Evolutionary conservation across 2,888 invertebrate genomes (phyloP), one percentile per base, ranked within the genome.

Genomic region (Diloba caeruleocephala): DNA sequence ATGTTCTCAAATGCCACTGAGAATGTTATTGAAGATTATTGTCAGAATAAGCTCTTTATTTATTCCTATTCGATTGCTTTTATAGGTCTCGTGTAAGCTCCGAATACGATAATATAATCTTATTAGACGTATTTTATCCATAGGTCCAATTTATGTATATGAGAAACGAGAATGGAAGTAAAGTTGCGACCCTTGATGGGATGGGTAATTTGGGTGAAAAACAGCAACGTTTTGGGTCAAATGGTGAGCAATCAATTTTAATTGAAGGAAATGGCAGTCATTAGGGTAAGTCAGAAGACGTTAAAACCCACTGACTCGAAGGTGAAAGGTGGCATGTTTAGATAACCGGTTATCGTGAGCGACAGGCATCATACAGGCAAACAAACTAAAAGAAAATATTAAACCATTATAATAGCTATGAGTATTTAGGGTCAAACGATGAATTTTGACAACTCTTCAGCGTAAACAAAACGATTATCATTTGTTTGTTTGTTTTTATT

Each of bases 231-330:
- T 46, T 43, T 48, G 13, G 38, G n/a, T 8, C 14, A 8, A 53
- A 53, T 44, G 34, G 61, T 41, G 32, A 32, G 67, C 43, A 41
- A 66, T 66, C 36, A 60, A 66, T 66, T 60, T 53, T 44, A 66
- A 66, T 66, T 60, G 60, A 60, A 60, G 61, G 67, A 62, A 62
- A 66, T 53, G 32, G 61, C 33, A 53, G 34, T 60, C 46, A 60
- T 66, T 66, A 66, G 61, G 34, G 53, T 53, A 60, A 62, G 60
- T 43, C 53, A 46, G 67, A 39, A 46, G 29, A 60, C 34, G 53
- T 43, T 59, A 33, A 43, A 46, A 43, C 38, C 43, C 23, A 46
- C 43, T 36, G 54, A 52, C 43, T 52, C 6, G 39, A 28, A 62
- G 62, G 67, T 53, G 61, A 53, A 60, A 53, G 62, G 62, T 62